Conservation (phyloP, 2,113 vertebrate genomes). For the Labeo catla region DNA sequence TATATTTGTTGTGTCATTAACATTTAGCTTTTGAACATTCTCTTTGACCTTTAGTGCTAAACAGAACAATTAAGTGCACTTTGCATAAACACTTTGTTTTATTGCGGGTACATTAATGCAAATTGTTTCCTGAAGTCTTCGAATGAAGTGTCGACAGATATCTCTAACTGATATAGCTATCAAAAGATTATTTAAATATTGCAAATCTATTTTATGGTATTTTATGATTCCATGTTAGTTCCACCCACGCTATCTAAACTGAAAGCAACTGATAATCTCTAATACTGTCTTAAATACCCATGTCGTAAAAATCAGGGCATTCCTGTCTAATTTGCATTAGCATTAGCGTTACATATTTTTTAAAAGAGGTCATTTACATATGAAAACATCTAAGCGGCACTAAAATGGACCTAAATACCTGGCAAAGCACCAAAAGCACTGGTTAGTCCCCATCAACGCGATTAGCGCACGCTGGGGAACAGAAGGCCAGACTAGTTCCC, state of each 20-base stretch:
- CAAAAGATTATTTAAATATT: not conserved
- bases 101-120: not conserved
- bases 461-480: constrained; percentile 33
- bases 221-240: not conserved
- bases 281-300: not conserved
- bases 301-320: not conserved
- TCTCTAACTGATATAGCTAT: not conserved
- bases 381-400: constrained; percentile 9
- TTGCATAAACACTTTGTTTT: not conserved
- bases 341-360: not conserved
- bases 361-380: constrained; percentile 13
- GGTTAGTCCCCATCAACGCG: constrained; percentile 28
- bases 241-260: not conserved
- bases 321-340: constrained; percentile 17
- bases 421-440: constrained; percentile 11
- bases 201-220: not conserved
- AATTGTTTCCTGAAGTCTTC: not conserved
- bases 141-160: not conserved
- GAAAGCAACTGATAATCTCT: constrained; percentile 26
- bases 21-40: not conserved
- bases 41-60: not conserved
- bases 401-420: constrained; percentile 17
- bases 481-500: constrained; percentile 35
- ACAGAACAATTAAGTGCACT: not conserved
- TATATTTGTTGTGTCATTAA: not conserved